Evolutionary conservation across 2,797 vertebrate genomes (phyloP).

Genomic region (Pseudochirops cupreus): DNA sequence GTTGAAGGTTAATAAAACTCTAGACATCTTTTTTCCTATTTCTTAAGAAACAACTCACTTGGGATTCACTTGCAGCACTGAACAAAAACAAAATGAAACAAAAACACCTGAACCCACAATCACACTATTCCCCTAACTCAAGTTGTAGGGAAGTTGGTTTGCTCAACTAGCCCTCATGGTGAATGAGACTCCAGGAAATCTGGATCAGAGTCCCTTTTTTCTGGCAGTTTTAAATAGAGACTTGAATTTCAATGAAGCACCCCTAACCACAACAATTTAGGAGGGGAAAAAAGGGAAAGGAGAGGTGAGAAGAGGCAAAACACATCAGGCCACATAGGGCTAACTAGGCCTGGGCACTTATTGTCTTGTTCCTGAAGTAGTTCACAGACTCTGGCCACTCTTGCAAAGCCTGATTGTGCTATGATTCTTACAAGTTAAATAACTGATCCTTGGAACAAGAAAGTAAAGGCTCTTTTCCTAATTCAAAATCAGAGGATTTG

Average conservation of each 20-base stretch:
- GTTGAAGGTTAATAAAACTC: conserved; percentile 3
- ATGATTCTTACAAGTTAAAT: background rate
- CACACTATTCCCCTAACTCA: background rate
- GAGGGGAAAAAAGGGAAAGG: background rate
- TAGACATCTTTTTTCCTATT: conserved; percentile 23
- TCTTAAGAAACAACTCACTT: conserved; percentile 26
- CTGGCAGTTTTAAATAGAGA: conserved; percentile 57
- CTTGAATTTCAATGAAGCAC: conserved; percentile 45
- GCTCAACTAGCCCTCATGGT: background rate
- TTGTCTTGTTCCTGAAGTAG: background rate
- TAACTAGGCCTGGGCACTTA: conserved; percentile 56
- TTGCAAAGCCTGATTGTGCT: background rate
- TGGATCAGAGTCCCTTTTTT: conserved; percentile 7
- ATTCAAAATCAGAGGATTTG: background rate
- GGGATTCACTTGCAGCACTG: background rate
- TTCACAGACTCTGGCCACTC: background rate
- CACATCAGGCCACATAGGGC: conserved; percentile 69
- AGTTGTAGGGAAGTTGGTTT: background rate
- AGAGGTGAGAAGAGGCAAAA: background rate
- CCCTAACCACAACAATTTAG: conserved; percentile 19
- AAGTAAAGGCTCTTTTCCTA: background rate
- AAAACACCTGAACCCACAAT: background rate
- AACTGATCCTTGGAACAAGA: background rate
- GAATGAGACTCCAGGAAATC: background rate
- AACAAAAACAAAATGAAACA: background rate